Base-by-base conservation (phyloP, 2,113 vertebrate genomes). In the Colistium nudipinnis region DNA sequence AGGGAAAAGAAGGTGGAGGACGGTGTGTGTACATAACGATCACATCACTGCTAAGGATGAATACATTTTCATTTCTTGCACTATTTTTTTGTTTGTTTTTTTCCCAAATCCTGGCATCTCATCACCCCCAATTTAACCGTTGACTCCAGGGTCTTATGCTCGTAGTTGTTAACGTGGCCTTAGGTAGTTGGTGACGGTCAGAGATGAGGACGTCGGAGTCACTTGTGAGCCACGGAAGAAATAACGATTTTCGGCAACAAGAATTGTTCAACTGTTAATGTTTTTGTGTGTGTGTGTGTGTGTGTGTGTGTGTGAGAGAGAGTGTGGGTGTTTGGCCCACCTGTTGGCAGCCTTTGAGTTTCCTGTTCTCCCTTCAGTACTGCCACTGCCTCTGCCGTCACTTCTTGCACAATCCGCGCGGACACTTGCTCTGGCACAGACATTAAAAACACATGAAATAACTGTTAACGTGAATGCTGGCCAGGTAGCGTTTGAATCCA, bases 331-430 rank as follows among this genome's bases (percentile, higher is more conserved):
- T 38, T 14, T 28, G 20, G 16, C 90, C 93, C 95, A 99, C 97
- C 96, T 96, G 97, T 94, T 82, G 96, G 96, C 82, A 96, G 93
- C 81, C 94, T 91, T 83, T 94, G 95, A 44, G 94, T 94, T 73
- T 98, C 97, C 89, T 99, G 97, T 87, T 99, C 98, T 4, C 95
- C 96, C 91, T 98, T 99, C 84, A 99, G 94, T 39, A 99, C 97
- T 0, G 98, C 97, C 77, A 99, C 98, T 71, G 98, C 98, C 90
- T 99, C 98, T 14, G 98, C 97, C 4, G 98, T 99, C 83, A 99
- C 98, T 89, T 99, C 98, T 93, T 99, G 96, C 68, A 99, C 97
- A 84, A 99, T 99, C 82, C 98, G 94, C 0, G 98, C 98, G 48
- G 98, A 99, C 78, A 99, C 96, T 93, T 98, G 97, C 82, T 99